phyloP scores from a whole-genome alignment of 2,113 vertebrate species.

The Hystrix cristata region DNA sequence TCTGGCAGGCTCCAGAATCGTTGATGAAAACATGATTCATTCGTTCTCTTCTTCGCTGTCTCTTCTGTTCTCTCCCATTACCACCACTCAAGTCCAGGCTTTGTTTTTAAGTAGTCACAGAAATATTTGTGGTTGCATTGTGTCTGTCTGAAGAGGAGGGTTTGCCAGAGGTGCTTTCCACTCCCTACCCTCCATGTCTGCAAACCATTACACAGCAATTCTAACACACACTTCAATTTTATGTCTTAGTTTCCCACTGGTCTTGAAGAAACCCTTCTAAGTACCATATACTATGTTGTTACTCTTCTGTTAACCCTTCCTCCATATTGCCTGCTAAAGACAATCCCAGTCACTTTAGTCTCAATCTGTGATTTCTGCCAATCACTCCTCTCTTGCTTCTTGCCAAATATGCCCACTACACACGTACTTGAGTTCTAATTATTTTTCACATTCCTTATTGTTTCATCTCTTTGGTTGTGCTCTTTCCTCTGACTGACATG shows the following conservation, averaged over 20 bases:
- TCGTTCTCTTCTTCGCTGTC: neutral
- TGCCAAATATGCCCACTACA: neutral
- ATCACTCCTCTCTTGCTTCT: neutral
- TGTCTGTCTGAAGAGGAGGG: neutral
- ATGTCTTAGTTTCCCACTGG: neutral
- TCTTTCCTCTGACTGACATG: neutral
- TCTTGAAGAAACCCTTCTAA: conserved; percentile 26
- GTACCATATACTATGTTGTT: neutral
- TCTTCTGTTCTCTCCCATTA: neutral
- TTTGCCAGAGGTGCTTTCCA: neutral
- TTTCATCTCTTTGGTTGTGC: neutral
- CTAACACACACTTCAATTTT: neutral
- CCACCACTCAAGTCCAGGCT: neutral
- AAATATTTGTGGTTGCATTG: neutral
- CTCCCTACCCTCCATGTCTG: no score
- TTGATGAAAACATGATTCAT: neutral
- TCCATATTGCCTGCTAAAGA: neutral
- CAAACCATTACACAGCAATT: no score
- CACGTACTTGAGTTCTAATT: neutral
- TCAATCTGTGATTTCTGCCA: neutral
- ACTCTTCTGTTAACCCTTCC: neutral
- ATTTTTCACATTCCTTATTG: neutral
- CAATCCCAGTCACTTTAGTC: neutral
- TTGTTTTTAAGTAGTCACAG: neutral
- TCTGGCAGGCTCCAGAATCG: neutral